Evolutionary conservation across 2,797 vertebrate genomes (phyloP), one percentile per base, ranked within the genome.

Genomic region (Mareca strepera): DNA sequence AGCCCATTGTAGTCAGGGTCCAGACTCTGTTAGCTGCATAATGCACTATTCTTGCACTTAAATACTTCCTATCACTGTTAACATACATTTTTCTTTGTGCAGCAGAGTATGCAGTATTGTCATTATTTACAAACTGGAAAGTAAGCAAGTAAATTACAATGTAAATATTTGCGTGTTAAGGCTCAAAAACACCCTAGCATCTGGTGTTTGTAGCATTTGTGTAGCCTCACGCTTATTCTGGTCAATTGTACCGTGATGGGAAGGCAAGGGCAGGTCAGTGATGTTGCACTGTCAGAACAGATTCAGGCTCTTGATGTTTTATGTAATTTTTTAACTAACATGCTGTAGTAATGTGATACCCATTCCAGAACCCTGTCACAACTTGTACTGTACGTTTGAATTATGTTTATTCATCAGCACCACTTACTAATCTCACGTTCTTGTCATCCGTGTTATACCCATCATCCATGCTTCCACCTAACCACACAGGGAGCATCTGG

Each of bases 401-500:
- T 96, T 97, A 55, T 92, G 95, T 96, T 97, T 98, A 82, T 97
- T 97, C 97, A 96, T 97, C 82, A 62, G 92, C 92, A 98, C 98
- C 98, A 98, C 98, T 98, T 99, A 99, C 99, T 99, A 99, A 99
- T 99, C 98, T 99, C 98, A 97, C 98, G 97, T 99, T 99, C 99
- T 99, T 99, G 98, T 99, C 98, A 98, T 99, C 98, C 97, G 98
- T 99, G 97, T 98, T 66, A 98, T 90, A 98, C 98, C 98, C 98
- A 96, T 98, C 98, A 98, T 97, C 97, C 97, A 96, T 97, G 97
- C 96, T 94, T 98, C 97, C 97, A 96, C 97, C 97, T 98, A 98
- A 99, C 98, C 98, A 97, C 98, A 97, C 99, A 99, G 99, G 99
- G 99, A 98, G 99, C 99, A 97, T 99, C 99, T 98, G 99, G 99